Percentiles rank a stretch among this genome's conserved stretches.
Conservation (phyloP, 2,888 invertebrate species). For the Acanthosoma haemorrhoidale region DNA sequence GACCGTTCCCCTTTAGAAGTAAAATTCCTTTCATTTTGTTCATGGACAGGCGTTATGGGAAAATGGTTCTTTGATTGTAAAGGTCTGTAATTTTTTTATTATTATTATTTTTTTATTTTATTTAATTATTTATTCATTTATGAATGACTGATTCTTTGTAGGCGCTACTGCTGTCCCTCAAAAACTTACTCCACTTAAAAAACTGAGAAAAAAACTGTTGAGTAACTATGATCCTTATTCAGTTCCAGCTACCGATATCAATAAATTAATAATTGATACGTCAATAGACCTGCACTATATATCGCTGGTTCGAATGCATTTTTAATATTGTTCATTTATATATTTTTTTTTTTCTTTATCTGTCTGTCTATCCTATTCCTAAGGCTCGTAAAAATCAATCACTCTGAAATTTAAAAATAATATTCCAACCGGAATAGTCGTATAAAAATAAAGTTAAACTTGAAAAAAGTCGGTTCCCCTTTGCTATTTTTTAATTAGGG, state of each 20-base stretch:
- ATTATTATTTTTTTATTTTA: neutral
- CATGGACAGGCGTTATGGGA: constrained; percentile 60
- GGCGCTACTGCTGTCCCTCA: constrained; percentile 4
- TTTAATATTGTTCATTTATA: too few relatives aligned
- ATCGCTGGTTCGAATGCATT: constrained; percentile 47
- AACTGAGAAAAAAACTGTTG: constrained; percentile 3
- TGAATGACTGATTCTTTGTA: neutral
- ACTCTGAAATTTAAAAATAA: too few relatives aligned
- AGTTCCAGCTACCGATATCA: constrained; percentile 19
- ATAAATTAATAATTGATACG: constrained; percentile 13
- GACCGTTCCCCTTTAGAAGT: constrained; percentile 58
- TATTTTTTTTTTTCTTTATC: too few relatives aligned
- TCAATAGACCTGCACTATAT: constrained; percentile 2
- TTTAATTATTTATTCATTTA: neutral
- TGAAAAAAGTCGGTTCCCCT: too few relatives aligned
- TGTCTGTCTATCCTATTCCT: too few relatives aligned
- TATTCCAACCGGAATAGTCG: too few relatives aligned
- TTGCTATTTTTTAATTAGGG: too few relatives aligned
- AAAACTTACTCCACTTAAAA: neutral
- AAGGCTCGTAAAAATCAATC: too few relatives aligned
- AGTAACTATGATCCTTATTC: constrained; percentile 31
- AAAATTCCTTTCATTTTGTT: constrained; percentile 62
- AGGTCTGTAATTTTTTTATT: constrained; percentile 9
- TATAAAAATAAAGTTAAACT: too few relatives aligned
- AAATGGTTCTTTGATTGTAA: constrained; percentile 64